These are phyloP conservation scores for Austrolebias charrua DNA, from an alignment of 2,797 vertebrate genomes.

Conservation along the genomic window DNA sequence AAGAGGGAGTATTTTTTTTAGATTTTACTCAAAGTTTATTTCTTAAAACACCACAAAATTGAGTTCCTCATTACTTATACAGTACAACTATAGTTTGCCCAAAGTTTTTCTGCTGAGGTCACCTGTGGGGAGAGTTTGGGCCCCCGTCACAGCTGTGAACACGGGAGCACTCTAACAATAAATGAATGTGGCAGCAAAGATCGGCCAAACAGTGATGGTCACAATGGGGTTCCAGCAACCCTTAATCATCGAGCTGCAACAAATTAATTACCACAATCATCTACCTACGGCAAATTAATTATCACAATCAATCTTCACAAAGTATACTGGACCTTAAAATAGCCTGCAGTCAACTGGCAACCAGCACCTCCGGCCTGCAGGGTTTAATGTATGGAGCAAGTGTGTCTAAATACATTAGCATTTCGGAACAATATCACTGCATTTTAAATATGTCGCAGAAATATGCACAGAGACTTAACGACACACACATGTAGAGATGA, in stretches of 20 bases:
- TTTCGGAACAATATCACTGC: background rate
- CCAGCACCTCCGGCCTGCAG: slow-evolving; percentile 58
- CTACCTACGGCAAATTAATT: slow-evolving; percentile 79
- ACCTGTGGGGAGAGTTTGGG: slow-evolving; percentile 21
- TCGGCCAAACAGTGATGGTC: slow-evolving; percentile 68
- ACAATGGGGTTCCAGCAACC: slow-evolving; percentile 71
- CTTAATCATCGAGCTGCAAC: slow-evolving; percentile 77
- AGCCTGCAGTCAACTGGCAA: slow-evolving; percentile 69
- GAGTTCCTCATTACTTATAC: background rate
- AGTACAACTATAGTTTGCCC: background rate
- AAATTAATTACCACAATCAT: slow-evolving; percentile 81
- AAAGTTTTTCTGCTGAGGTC: slow-evolving; percentile 40
- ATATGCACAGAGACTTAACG: background rate
- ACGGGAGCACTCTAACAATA: slow-evolving; percentile 54
- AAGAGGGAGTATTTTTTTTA: background rate
- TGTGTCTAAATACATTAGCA: slow-evolving; percentile 1
- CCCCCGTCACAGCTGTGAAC: slow-evolving; percentile 44
- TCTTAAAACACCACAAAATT: background rate
- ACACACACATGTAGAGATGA: slow-evolving; percentile 40
- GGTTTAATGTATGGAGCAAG: slow-evolving; percentile 15
- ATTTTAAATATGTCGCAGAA: background rate
- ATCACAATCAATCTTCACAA: slow-evolving; percentile 78
- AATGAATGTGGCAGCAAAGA: slow-evolving; percentile 69
- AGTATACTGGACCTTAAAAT: slow-evolving; percentile 76
- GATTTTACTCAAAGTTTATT: background rate